phyloP scores from a whole-genome alignment of 2,797 vertebrate genomes.

The Eulemur mongoz region DNA sequence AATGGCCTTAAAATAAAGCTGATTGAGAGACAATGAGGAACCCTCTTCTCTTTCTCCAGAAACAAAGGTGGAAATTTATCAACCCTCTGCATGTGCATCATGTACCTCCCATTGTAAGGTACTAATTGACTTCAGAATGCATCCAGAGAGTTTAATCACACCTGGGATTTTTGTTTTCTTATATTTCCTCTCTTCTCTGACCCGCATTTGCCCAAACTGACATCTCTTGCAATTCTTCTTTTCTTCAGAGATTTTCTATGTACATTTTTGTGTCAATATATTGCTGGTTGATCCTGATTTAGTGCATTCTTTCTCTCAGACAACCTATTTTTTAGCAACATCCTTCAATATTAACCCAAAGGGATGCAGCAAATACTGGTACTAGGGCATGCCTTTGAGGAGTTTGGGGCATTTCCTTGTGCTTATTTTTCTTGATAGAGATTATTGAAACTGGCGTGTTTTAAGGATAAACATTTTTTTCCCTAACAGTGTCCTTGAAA shows the following conservation, averaged over 20 bases:
- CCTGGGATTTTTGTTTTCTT: not conserved
- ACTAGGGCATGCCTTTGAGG: not conserved
- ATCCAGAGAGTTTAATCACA: not conserved
- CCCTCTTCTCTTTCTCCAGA: not conserved
- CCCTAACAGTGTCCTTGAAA: not conserved
- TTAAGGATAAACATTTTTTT: not conserved
- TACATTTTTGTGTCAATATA: not conserved
- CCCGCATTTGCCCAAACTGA: not conserved
- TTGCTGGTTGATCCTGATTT: not conserved
- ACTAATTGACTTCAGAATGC: not conserved
- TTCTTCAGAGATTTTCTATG: conserved; percentile 9
- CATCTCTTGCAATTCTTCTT: not conserved
- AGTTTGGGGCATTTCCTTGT: not conserved
- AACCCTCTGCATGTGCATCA: not conserved
- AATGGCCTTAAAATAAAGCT: not conserved
- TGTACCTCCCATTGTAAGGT: not conserved
- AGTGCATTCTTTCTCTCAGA: not conserved
- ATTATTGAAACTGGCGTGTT: not conserved
- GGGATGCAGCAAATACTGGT: not conserved
- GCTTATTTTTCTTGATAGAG: not conserved
- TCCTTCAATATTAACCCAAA: not conserved
- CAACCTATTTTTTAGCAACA: not conserved
- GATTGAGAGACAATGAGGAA: not conserved
- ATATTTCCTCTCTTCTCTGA: not conserved
- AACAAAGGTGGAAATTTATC: not conserved